Conservation (phyloP, 1,140 invertebrate genomes). For the Pseudomyrmex gracilis region DNA sequence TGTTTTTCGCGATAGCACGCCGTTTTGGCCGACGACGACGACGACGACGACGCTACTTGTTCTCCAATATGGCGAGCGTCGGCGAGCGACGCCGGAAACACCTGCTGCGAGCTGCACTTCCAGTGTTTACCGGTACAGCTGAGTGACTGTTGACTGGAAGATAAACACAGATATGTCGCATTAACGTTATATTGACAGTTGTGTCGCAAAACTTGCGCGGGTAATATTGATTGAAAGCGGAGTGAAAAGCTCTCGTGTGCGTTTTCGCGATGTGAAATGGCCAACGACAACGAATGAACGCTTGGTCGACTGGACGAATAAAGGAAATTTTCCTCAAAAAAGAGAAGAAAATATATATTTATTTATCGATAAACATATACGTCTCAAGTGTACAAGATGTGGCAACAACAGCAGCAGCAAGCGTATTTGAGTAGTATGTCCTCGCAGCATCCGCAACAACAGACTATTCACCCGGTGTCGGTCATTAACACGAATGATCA, state of each 20-base stretch:
- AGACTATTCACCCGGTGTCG: constrained; percentile 41
- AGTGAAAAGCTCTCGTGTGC: not conserved
- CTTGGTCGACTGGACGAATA: constrained; percentile 56
- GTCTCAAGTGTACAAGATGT: constrained; percentile 68
- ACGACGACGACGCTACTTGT: not conserved
- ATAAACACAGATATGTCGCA: not conserved
- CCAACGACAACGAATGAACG: constrained; percentile 26
- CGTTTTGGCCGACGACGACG: not conserved
- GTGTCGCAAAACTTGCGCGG: not conserved
- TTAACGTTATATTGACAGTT: not conserved
- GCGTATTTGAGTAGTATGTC: constrained; percentile 61
- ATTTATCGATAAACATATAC: not conserved
- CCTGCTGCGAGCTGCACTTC: not conserved
- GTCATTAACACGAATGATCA: constrained; percentile 51
- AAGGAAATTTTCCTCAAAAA: not conserved
- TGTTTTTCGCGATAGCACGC: constrained; percentile 12
- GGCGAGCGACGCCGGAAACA: constrained; percentile 33
- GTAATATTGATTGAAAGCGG: not conserved
- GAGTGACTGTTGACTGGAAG: not conserved
- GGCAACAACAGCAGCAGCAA: constrained; percentile 72
- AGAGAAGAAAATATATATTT: constrained; percentile 55
- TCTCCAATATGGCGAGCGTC: constrained; percentile 55
- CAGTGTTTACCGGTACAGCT: not conserved
- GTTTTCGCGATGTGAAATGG: not conserved
- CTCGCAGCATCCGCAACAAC: constrained; percentile 63